phyloP scores from a whole-genome alignment of 2,888 invertebrate genomes.

The Harmothoe impar region DNA sequence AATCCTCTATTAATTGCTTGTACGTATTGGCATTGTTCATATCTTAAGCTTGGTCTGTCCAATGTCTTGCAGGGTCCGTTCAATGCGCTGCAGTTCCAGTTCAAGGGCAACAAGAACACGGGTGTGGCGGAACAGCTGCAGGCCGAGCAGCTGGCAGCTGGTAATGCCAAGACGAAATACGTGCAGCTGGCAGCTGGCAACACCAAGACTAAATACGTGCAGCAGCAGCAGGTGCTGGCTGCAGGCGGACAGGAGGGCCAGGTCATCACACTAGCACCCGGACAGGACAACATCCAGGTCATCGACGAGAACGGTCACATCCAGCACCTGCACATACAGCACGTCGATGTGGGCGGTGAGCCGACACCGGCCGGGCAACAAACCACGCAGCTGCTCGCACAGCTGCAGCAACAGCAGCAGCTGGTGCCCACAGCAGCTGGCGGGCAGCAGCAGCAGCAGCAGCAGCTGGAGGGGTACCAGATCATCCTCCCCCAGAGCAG shows the following conservation, averaged over 20 bases:
- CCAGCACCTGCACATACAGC: constrained; percentile 24
- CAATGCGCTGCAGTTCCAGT: constrained; percentile 59
- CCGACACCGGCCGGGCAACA: neutral
- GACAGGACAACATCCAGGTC: constrained; percentile 22
- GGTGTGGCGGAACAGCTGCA: constrained; percentile 39
- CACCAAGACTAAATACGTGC: neutral
- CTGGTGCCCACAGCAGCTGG: neutral
- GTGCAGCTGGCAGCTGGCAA: neutral
- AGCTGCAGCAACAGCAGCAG: constrained; percentile 40
- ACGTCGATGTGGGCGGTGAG: neutral
- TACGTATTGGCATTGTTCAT: too few species aligned
- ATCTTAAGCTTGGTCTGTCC: neutral
- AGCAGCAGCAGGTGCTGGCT: neutral
- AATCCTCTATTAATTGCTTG: too few species aligned
- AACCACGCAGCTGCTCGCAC: neutral
- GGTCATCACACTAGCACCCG: constrained; percentile 35
- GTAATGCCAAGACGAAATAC: neutral
- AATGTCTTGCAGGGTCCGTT: constrained; percentile 36
- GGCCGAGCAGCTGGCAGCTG: constrained; percentile 2
- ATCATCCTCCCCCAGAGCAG: constrained; percentile 5
- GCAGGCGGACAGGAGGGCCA: neutral
- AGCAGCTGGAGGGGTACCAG: neutral
- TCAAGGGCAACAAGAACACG: constrained; percentile 38
- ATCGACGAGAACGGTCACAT: constrained; percentile 44
- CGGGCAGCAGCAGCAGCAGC: neutral